A percentile compares a stretch with the other conserved stretches of the same genome.
These are phyloP conservation scores for Cataglyphis altisquamis DNA, from an alignment of 2,888 invertebrate genomes.

Conservation along the genomic window DNA sequence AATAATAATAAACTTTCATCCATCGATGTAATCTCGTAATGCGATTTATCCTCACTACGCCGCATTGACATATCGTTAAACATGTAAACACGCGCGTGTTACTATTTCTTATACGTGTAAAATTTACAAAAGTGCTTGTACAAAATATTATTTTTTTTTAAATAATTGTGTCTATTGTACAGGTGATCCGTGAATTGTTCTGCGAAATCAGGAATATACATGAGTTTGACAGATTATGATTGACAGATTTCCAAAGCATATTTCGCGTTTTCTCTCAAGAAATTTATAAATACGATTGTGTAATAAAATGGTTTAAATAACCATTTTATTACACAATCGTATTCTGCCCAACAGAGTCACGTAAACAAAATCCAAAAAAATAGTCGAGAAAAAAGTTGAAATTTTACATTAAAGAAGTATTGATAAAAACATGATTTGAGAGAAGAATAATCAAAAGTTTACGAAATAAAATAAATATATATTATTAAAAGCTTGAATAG, in stretches of 20 bases:
- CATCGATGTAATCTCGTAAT: background rate
- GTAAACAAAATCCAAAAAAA: conserved; percentile 1
- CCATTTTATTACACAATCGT: background rate
- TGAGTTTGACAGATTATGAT: background rate
- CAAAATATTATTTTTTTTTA: background rate
- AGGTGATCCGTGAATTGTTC: background rate
- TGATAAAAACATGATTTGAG: background rate
- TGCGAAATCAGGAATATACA: background rate
- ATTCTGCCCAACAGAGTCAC: background rate
- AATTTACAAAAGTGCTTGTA: background rate
- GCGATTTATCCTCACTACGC: too few relatives aligned
- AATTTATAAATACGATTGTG: too few relatives aligned
- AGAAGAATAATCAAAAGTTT: background rate
- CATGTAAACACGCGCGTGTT: background rate
- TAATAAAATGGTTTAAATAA: background rate
- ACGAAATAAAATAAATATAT: background rate
- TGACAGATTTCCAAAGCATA: background rate
- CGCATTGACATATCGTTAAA: background rate
- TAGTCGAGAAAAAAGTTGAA: background rate
- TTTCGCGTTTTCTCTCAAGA: background rate
- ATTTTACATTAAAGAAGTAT: background rate
- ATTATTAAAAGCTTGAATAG: background rate
- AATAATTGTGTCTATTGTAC: background rate
- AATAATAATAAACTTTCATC: background rate
- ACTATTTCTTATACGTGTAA: background rate